These are phyloP conservation scores for Listrodromus nycthemerus DNA, from an alignment of 2,888 invertebrate species.

Conservation along the genomic window DNA sequence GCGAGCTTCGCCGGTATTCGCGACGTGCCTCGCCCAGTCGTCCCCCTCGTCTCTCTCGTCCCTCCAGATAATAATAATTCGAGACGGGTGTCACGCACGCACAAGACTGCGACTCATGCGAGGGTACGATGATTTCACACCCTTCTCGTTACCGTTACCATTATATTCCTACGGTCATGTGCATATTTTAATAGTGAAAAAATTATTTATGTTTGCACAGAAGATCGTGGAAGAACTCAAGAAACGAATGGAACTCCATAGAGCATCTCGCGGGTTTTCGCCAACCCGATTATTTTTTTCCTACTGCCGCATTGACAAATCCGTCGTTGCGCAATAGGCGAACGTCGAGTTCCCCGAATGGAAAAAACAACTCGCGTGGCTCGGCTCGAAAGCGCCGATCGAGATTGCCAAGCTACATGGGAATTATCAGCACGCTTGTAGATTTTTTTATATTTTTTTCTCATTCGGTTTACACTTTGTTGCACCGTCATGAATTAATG, in stretches of 20 bases:
- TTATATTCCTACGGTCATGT: conserved; percentile 19
- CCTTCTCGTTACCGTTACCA: conserved; percentile 56
- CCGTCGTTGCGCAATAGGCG: conserved; percentile 45
- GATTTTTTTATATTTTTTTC: conserved; percentile 7
- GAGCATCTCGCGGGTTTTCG: conserved; percentile 4
- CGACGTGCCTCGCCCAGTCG: conserved; percentile 62
- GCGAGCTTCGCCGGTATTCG: conserved; percentile 55
- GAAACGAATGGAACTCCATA: background rate
- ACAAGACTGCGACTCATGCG: conserved; percentile 39
- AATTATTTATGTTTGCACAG: conserved; percentile 15
- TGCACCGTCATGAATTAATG: conserved; percentile 52
- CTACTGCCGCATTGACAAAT: background rate
- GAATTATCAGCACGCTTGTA: conserved; percentile 53
- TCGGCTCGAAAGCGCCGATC: conserved; percentile 4
- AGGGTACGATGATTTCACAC: conserved; percentile 41
- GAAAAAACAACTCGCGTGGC: background rate
- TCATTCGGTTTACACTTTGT: conserved; percentile 47
- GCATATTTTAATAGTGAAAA: conserved; percentile 14
- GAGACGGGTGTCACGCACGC: conserved; percentile 66
- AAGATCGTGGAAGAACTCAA: background rate
- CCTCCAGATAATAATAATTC: conserved; percentile 65
- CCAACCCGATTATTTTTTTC: conserved; percentile 7
- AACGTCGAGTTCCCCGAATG: conserved; percentile 14
- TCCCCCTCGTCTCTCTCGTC: conserved; percentile 32
- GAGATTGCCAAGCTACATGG: background rate